These are phyloP conservation scores for Acromyrmex charruanus DNA, from an alignment of 1,140 invertebrate species.

Conservation along the genomic window DNA sequence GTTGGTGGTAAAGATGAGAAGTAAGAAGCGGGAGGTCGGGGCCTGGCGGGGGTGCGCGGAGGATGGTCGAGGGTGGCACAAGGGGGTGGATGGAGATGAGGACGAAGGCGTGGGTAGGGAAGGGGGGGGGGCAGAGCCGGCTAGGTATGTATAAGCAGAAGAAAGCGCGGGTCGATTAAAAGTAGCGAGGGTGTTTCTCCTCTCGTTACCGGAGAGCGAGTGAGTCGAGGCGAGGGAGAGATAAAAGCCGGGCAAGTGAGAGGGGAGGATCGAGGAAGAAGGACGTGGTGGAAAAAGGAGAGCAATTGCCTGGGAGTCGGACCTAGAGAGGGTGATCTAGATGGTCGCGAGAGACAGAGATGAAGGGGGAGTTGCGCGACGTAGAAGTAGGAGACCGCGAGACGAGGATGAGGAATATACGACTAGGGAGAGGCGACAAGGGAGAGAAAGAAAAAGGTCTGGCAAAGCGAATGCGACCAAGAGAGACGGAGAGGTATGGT, in stretches of 20 bases:
- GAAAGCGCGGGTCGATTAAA: slow-evolving; percentile 87
- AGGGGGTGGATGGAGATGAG: slow-evolving; percentile 79
- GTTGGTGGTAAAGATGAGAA: slow-evolving; percentile 83
- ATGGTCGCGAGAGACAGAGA: slow-evolving; percentile 74
- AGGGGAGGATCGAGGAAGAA: slow-evolving; percentile 62
- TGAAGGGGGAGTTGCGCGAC: slow-evolving; percentile 53
- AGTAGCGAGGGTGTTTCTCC: slow-evolving; percentile 87
- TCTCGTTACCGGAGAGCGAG: slow-evolving; percentile 85
- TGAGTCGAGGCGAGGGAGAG: slow-evolving; percentile 70
- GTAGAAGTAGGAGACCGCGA: slow-evolving; percentile 56
- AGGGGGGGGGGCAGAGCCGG: slow-evolving; percentile 63
- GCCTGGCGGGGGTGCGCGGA: slow-evolving; percentile 49
- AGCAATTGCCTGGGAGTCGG: slow-evolving; percentile 58
- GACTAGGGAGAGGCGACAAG: slow-evolving; percentile 49
- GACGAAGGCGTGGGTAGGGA: slow-evolving; percentile 72
- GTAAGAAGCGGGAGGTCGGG: slow-evolving; percentile 72
- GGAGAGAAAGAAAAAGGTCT: slow-evolving; percentile 61
- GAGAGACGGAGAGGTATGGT: slow-evolving; percentile 68
- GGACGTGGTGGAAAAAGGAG: slow-evolving; percentile 69
- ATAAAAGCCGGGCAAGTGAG: slow-evolving; percentile 70
- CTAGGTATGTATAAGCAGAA: slow-evolving; percentile 86
- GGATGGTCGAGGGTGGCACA: slow-evolving; percentile 66
- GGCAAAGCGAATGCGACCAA: slow-evolving; percentile 68
- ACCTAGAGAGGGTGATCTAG: slow-evolving; percentile 74
- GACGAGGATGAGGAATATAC: slow-evolving; percentile 60